These are phyloP conservation scores for Conomelus anceps DNA, from an alignment of 2,888 invertebrate species.

Conservation along the genomic window DNA sequence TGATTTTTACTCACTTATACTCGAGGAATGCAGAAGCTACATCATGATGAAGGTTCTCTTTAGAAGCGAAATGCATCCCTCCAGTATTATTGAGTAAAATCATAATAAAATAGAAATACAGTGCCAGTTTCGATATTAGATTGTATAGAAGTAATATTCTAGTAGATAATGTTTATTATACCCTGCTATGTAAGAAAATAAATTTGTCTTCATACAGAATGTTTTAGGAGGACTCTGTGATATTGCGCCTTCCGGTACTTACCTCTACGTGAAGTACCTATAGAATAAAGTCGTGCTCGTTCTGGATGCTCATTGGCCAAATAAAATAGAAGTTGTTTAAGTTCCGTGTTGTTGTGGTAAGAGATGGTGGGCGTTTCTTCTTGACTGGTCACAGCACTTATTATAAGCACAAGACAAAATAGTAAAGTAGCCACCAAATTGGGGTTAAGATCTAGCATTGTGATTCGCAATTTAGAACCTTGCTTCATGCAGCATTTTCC, in stretches of 20 bases:
- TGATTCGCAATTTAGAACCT: background rate
- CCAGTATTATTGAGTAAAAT: no score
- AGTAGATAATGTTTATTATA: no score
- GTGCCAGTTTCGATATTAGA: no score
- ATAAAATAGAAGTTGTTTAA: background rate
- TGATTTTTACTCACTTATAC: no score
- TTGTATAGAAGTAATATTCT: no score
- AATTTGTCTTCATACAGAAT: no score
- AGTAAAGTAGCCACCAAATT: background rate
- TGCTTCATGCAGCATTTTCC: background rate
- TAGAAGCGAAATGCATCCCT: no score
- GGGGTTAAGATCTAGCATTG: background rate
- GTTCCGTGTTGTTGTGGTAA: background rate
- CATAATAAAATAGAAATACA: no score
- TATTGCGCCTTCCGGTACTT: slow-evolving; percentile 43
- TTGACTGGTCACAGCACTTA: background rate
- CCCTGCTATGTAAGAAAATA: no score
- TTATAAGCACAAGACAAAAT: background rate
- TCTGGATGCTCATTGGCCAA: background rate
- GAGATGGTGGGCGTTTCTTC: background rate
- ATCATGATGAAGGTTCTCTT: no score
- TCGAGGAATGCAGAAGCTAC: no score
- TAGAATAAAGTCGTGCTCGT: slow-evolving; percentile 43
- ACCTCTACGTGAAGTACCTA: slow-evolving; percentile 48
- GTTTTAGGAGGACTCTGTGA: no score